Conservation (phyloP, 2,888 invertebrate species). For the Notodonta ziczac region DNA sequence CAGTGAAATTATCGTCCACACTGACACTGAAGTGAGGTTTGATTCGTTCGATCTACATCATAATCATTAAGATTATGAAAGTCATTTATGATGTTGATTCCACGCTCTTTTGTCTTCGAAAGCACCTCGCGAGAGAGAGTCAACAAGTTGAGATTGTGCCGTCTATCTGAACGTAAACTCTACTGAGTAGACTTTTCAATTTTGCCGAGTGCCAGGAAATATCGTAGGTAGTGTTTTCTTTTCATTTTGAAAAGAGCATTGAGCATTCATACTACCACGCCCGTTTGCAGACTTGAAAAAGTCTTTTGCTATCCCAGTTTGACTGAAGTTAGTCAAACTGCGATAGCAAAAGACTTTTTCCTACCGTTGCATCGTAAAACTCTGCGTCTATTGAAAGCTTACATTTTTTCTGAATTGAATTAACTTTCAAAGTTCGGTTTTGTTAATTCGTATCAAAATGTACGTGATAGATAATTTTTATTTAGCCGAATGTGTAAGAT, state of each 20-base stretch:
- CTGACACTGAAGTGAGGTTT: no score
- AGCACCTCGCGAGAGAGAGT: neutral
- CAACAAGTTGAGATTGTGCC: neutral
- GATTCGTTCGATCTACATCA: no score
- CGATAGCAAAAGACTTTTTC: no score
- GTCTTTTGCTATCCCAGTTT: slow-evolving; percentile 24
- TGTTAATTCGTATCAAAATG: no score
- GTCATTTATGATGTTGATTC: no score
- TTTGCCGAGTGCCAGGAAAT: slow-evolving; percentile 67
- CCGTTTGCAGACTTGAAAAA: slow-evolving; percentile 22
- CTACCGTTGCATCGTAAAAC: neutral
- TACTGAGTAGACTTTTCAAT: slow-evolving; percentile 70
- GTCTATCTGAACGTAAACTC: slow-evolving; percentile 57
- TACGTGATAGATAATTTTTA: no score
- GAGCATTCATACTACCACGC: slow-evolving; percentile 35
- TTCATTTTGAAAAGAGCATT: slow-evolving; percentile 68
- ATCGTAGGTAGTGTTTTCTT: slow-evolving; percentile 58
- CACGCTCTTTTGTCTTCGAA: neutral
- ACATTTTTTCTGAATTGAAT: no score
- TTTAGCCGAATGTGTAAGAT: no score
- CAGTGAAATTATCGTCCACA: no score
- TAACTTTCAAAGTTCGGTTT: no score
- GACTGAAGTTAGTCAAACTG: slow-evolving; percentile 3
- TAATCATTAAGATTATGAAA: no score
- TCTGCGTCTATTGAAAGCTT: no score